Conservation (phyloP, 2,888 invertebrate genomes). For the Leptinotarsa rubiginosa region DNA sequence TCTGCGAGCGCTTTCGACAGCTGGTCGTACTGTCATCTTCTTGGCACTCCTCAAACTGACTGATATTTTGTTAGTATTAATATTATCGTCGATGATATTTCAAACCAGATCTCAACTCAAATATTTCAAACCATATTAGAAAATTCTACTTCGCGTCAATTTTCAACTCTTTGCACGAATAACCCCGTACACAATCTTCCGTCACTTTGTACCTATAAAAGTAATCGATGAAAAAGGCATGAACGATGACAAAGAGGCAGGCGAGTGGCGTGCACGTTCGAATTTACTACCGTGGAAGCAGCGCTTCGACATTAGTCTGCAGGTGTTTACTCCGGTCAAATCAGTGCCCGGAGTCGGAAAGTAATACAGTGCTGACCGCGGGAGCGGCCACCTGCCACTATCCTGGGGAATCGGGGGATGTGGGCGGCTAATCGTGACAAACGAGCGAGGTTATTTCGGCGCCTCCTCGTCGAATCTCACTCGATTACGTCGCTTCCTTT, state of each 20-base stretch:
- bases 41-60: too few relatives aligned
- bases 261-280: constrained; percentile 35
- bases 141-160: too few relatives aligned
- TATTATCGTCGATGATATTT: too few relatives aligned
- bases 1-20: too few relatives aligned
- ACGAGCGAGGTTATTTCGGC: constrained; percentile 61
- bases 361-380: constrained; percentile 62
- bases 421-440: constrained; percentile 64
- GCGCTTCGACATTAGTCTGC: constrained; percentile 47
- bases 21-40: too few relatives aligned
- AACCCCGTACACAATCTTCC: background rate
- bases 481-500: constrained; percentile 54
- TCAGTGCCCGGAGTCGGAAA: constrained; percentile 62
- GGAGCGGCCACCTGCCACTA: constrained; percentile 62
- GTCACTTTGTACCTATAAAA: background rate
- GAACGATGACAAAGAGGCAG: constrained; percentile 17
- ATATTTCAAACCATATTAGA: too few relatives aligned
- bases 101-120: too few relatives aligned
- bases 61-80: too few relatives aligned
- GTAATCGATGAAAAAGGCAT: constrained; percentile 14
- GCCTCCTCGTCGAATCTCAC: constrained; percentile 54
- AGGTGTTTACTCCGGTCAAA: constrained; percentile 62
- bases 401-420: constrained; percentile 47
- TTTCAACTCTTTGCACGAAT: too few relatives aligned
- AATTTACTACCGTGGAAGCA: constrained; percentile 52